Evolutionary conservation across 2,797 vertebrate species (phyloP), one percentile per base, ranked within the genome.

Genomic region (Labroides dimidiatus): DNA sequence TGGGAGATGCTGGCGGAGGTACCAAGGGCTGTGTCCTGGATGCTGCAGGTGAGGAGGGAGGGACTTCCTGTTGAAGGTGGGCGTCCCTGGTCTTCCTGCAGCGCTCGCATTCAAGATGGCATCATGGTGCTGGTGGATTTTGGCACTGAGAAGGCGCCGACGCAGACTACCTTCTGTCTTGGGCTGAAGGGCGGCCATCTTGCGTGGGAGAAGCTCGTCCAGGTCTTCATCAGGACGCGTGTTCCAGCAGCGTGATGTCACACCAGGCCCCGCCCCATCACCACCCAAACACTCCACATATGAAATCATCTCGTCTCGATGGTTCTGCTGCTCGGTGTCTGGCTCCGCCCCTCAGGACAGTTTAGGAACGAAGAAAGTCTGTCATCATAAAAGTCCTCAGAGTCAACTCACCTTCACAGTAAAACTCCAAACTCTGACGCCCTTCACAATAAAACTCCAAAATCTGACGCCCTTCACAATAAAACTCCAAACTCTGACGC

Each of bases 221-320:
- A 7, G 64, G 14, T 91, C 90, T 7, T 91, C 89, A 1, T 87
- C 85, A 0, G 62, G 71, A 1, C 16, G 43, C 0, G 55, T 2
- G 6, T 74, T 88, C 87, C 89, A 92, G 50, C 90, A 91, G 8
- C 60, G 76, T 0, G 87, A 79, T 0, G 69, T 23, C 44, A 67
- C 57, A 0, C 72, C 67, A 6, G 81, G 68, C 44, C 78, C 84
- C 14, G 59, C 66, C 66, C 75, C 85, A 42, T 91, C 90, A 0
- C 85, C 80, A 0, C 80, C 64, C 15, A 92, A 80, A 63, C 91
- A 92, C 44, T 92, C 91, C 54, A 92, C 88, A 0, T 91, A 91
- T 0, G 89, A 86, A 44, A 90, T 91, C 91, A 91, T 91, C 13
- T 15, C 20, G 49, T 39, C 12, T 6, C 6, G 41, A 33, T 9